Base-by-base conservation (phyloP, 2,888 invertebrate genomes). In the Drosophila paucipuncta region DNA sequence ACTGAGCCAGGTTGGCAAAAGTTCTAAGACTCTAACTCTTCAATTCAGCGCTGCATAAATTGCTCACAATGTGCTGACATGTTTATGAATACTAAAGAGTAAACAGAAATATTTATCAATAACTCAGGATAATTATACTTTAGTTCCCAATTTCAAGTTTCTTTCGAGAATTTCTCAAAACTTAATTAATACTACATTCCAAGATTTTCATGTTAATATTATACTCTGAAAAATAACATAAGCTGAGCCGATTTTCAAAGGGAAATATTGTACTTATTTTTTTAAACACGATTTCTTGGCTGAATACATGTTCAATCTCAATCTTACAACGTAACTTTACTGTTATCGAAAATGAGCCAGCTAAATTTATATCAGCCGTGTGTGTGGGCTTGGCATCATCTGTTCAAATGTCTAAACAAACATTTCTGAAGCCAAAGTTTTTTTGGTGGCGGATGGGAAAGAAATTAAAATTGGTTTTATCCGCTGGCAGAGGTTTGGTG, bases 391-490 rank as follows among this genome's bases (percentile, higher is more conserved):
- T 35, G 74, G 71, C 69, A 68, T 65, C 69, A 68, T 70, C 76
- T 76, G 68, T 39, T 64, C 31, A 64, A 89, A 69, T 84, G 75
- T 63, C 81, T 68, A 68, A 69, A 68, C 68, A 78, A 69, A 73
- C 58, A 68, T 76, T 60, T 75, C 72, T 67, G 65, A 71, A 54
- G 73, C 64, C 64, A 76, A 80, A 59, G 43, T 76, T 76, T 68
- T 13, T 68, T 25, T 55, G 31, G 25, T 54, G 62, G 50, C 52
- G 58, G 59, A 67, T 69, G 70, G 53, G 49, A 73, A 78, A 63
- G 58, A 79, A 84, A 82, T 89, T 75, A 78, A 87, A 87, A 85
- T 87, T 82, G 82, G 80, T 85, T 85, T 89, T 81, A 70, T 73
- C 70, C 64, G 63, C 53, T 63, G 57, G 30, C 54, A 67, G 53